A percentile compares a stretch with the other conserved stretches of the same genome.
Conservation (phyloP, 2,888 invertebrate genomes). For the Aspidiotus destructor region DNA sequence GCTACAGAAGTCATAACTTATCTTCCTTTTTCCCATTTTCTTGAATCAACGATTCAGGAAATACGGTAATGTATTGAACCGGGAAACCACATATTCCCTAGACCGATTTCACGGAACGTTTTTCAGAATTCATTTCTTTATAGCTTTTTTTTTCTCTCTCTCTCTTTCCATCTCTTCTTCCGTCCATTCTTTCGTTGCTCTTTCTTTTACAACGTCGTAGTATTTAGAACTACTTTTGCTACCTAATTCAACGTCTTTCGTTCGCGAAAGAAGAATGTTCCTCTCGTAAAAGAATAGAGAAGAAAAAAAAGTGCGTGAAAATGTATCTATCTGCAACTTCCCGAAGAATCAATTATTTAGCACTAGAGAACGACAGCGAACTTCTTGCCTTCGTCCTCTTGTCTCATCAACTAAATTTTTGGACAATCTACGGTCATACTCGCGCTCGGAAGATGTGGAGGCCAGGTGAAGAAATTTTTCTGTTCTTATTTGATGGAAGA, state of each 20-base stretch:
- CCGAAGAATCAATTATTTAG: too few relatives aligned
- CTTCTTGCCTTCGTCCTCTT: too few relatives aligned
- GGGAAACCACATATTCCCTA: constrained; percentile 24
- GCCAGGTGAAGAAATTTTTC: too few relatives aligned
- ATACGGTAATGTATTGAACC: constrained; percentile 22
- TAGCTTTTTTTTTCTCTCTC: constrained; percentile 5
- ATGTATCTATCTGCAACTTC: too few relatives aligned
- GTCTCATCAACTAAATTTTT: too few relatives aligned
- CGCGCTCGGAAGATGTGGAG: too few relatives aligned
- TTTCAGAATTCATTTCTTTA: constrained; percentile 19
- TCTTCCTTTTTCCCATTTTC: neutral
- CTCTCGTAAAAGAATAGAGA: neutral
- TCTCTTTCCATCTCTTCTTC: constrained; percentile 5
- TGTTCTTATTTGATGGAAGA: too few relatives aligned
- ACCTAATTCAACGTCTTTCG: neutral
- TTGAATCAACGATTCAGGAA: constrained; percentile 3
- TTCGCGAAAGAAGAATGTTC: neutral
- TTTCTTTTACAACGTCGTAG: constrained; percentile 1
- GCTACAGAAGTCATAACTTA: neutral
- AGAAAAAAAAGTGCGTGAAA: too few relatives aligned
- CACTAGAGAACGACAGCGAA: too few relatives aligned
- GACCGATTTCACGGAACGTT: constrained; percentile 19
- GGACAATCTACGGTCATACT: too few relatives aligned
- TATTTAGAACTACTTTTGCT: neutral
- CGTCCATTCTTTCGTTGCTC: constrained; percentile 6